Evolutionary conservation across 2,888 invertebrate genomes (phyloP).

Genomic region (Cheilosia scutellata): DNA sequence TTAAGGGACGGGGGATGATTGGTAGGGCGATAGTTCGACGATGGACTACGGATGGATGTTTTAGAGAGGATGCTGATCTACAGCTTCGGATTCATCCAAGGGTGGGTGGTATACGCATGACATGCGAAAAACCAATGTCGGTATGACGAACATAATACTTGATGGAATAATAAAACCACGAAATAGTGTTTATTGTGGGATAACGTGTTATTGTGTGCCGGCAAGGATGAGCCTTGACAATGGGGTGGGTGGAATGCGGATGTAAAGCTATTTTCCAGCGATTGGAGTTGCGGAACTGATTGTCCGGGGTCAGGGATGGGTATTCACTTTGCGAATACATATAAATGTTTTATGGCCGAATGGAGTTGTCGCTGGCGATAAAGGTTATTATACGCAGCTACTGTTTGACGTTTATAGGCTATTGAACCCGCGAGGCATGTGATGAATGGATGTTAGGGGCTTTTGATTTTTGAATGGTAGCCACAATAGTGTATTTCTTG

Average conservation of each 20-base stretch:
- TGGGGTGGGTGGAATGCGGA: neutral
- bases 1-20: constrained; percentile 14
- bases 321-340: constrained; percentile 14
- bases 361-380: neutral
- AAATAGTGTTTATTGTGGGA: constrained; percentile 51
- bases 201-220: constrained; percentile 30
- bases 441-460: constrained; percentile 1
- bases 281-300: neutral
- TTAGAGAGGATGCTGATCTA: constrained; percentile 44
- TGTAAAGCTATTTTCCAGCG: neutral
- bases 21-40: constrained; percentile 42
- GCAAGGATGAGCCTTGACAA: neutral
- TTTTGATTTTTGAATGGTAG: neutral
- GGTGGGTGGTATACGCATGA: neutral
- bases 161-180: constrained; percentile 52
- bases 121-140: constrained; percentile 15
- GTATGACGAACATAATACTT: constrained; percentile 5
- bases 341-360: constrained; percentile 14
- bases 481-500: neutral
- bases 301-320: neutral
- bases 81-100: neutral
- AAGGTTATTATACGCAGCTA: constrained; percentile 23
- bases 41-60: constrained; percentile 31
- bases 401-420: constrained; percentile 4
- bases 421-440: constrained; percentile 21